phyloP scores from a whole-genome alignment of 2,888 invertebrate species.

The Campoplex nolae region DNA sequence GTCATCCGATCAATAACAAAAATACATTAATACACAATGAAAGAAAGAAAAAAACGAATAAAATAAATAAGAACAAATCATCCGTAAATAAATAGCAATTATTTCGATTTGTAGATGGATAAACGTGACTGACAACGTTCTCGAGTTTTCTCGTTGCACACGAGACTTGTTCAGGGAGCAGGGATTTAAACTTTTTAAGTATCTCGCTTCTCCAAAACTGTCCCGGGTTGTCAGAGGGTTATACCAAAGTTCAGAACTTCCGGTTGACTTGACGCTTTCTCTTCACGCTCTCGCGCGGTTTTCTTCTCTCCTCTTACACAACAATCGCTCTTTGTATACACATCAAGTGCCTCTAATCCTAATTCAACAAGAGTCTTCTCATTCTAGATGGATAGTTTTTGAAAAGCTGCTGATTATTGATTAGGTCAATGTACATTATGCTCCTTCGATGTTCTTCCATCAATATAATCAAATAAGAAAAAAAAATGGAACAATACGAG shows the following conservation, averaged over 20 bases:
- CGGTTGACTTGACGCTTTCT: slow-evolving; percentile 66
- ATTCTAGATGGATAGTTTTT: slow-evolving; percentile 56
- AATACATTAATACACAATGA: background rate
- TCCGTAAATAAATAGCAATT: slow-evolving; percentile 48
- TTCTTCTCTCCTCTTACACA: slow-evolving; percentile 36
- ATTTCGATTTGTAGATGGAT: slow-evolving; percentile 47
- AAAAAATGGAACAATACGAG: background rate
- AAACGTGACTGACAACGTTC: slow-evolving; percentile 55
- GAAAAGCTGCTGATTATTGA: slow-evolving; percentile 54
- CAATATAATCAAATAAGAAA: background rate
- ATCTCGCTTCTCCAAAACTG: slow-evolving; percentile 73
- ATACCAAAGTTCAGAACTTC: slow-evolving; percentile 63
- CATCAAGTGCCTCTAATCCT: slow-evolving; percentile 64
- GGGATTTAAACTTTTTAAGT: slow-evolving; percentile 79
- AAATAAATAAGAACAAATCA: background rate
- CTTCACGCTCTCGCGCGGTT: slow-evolving; percentile 47
- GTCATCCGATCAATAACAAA: background rate
- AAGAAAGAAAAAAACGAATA: background rate
- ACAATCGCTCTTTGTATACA: slow-evolving; percentile 49
- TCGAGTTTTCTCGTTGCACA: slow-evolving; percentile 42
- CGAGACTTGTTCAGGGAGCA: slow-evolving; percentile 28
- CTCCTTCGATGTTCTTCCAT: background rate
- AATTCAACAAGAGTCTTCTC: slow-evolving; percentile 62
- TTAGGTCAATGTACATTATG: slow-evolving; percentile 24
- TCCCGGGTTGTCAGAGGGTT: slow-evolving; percentile 65